A percentile compares a stretch with the other conserved stretches of the same genome.
These are phyloP conservation scores for Tenthredo notha DNA, from an alignment of 2,888 invertebrate genomes.

Conservation along the genomic window DNA sequence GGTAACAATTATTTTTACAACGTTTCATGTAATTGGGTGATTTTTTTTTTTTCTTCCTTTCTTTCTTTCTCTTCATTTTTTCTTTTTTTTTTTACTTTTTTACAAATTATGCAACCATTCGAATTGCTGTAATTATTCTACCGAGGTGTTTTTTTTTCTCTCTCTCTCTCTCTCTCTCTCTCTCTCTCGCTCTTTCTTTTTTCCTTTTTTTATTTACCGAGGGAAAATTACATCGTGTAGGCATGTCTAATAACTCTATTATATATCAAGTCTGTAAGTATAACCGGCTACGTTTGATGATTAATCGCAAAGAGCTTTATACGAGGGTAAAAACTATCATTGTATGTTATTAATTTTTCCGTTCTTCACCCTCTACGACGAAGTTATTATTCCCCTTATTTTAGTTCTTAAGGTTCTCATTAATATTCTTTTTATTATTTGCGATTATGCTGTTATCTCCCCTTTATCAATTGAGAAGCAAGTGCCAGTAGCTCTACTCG, in stretches of 20 bases:
- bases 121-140: not conserved
- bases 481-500: not conserved
- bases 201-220: too few relatives aligned
- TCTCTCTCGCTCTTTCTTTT: too few relatives aligned
- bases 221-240: not conserved
- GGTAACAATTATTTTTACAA: not conserved
- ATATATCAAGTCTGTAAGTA: not conserved
- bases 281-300: not conserved
- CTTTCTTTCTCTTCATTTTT: not conserved
- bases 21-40: not conserved
- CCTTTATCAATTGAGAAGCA: constrained; percentile 2
- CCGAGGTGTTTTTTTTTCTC: not conserved
- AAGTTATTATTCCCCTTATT: not conserved
- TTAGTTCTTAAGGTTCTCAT: not conserved
- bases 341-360: constrained; percentile 1
- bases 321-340: not conserved
- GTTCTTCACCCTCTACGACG: not conserved
- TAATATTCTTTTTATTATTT: not conserved
- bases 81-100: too few relatives aligned
- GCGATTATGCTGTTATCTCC: not conserved
- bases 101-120: not conserved
- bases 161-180: too few relatives aligned
- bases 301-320: not conserved
- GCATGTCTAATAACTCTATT: constrained; percentile 2
- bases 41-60: not conserved